Evolutionary conservation across 2,797 vertebrate genomes (phyloP).

Genomic region (Hydrocynus forskahlii): DNA sequence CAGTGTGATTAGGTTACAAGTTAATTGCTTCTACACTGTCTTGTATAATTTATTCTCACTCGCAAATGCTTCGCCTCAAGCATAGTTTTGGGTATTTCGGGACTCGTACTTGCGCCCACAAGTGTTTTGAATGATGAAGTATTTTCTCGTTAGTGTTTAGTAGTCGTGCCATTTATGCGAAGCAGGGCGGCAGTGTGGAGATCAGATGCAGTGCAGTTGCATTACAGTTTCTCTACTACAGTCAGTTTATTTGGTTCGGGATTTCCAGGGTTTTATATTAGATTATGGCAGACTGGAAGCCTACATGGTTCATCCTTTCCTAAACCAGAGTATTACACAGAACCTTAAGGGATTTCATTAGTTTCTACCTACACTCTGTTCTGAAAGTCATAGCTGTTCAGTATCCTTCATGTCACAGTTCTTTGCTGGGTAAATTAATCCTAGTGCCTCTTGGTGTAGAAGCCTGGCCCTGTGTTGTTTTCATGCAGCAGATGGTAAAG

Average conservation of each 20-base stretch:
- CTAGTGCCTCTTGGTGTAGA: slow-evolving; percentile 38
- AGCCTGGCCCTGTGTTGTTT: slow-evolving; percentile 42
- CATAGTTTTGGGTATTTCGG: slow-evolving; percentile 4
- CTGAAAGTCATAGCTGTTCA: slow-evolving; percentile 25
- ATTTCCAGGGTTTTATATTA: not conserved
- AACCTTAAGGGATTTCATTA: slow-evolving; percentile 9
- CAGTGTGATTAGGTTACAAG: slow-evolving; percentile 11
- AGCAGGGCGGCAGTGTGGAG: not conserved
- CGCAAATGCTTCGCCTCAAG: slow-evolving; percentile 6
- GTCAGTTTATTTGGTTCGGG: not conserved
- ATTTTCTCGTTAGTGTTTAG: not conserved
- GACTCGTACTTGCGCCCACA: not conserved
- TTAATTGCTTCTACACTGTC: slow-evolving; percentile 29
- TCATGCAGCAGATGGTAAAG: slow-evolving; percentile 69
- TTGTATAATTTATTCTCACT: slow-evolving; percentile 6
- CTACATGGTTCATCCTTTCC: not conserved
- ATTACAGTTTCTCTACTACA: not conserved
- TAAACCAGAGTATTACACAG: slow-evolving; percentile 13
- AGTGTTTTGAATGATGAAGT: not conserved
- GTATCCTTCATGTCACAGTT: slow-evolving; percentile 27
- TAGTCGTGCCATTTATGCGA: not conserved
- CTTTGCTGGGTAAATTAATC: slow-evolving; percentile 46
- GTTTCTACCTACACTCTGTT: slow-evolving; percentile 4
- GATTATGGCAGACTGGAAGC: slow-evolving; percentile 8
- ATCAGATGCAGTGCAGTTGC: not conserved